A percentile compares a stretch with the other conserved stretches of the same genome.
phyloP scores from a whole-genome alignment of 2,113 vertebrate species.

The Glaucidium brasilianum region DNA sequence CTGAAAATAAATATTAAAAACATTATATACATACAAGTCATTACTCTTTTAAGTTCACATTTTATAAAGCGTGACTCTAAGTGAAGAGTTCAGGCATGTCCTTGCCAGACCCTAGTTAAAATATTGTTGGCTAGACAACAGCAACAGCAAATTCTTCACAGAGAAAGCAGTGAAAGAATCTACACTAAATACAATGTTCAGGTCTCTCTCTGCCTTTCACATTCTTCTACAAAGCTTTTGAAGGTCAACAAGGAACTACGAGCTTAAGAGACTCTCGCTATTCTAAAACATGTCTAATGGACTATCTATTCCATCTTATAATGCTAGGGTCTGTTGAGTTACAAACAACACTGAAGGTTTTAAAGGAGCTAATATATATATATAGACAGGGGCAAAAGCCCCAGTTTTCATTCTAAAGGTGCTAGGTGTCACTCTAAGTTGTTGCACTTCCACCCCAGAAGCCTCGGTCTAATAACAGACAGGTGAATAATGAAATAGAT shows the following conservation, averaged over 20 bases:
- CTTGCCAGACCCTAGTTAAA: background rate
- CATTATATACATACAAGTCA: background rate
- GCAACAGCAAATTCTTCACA: background rate
- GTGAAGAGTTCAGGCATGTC: background rate
- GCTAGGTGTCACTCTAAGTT: background rate
- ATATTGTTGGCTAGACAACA: background rate
- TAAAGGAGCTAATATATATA: background rate
- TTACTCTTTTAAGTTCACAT: background rate
- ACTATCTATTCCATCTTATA: background rate
- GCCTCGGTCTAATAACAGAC: background rate
- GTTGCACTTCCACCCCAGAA: background rate
- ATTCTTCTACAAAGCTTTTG: background rate
- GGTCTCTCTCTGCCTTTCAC: background rate
- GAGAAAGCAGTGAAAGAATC: background rate
- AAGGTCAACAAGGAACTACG: slow-evolving; percentile 7
- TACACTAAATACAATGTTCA: background rate
- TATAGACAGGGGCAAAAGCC: background rate
- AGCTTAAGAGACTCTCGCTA: background rate
- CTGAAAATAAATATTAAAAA: background rate
- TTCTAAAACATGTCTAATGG: slow-evolving; percentile 4
- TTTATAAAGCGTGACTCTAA: background rate
- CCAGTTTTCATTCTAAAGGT: background rate
- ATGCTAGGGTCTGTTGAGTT: background rate
- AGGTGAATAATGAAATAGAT: background rate
- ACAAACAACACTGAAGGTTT: background rate